Percentiles rank a stretch among this genome's conserved stretches.
Conservation (phyloP, 2,797 vertebrate species). For the Brotula barbata region DNA sequence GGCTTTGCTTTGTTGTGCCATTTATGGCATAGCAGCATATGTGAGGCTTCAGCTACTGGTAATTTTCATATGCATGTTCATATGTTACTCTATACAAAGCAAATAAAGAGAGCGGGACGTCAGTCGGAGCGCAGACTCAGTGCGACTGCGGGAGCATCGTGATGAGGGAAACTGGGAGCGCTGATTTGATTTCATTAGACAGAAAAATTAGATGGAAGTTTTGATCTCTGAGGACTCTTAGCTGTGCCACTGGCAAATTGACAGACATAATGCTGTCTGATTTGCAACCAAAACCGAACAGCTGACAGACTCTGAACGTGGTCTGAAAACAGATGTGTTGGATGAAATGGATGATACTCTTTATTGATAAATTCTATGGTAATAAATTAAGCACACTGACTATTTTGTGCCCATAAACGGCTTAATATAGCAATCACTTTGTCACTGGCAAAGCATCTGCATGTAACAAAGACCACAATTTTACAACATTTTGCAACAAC, state of each 20-base stretch:
- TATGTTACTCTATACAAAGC: constrained; percentile 75
- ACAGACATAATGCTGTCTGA: constrained; percentile 81
- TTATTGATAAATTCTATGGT: constrained; percentile 37
- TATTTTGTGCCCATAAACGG: constrained; percentile 17
- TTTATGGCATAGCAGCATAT: constrained; percentile 76
- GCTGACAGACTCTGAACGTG: constrained; percentile 70
- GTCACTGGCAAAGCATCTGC: too few relatives aligned
- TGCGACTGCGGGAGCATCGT: constrained; percentile 80
- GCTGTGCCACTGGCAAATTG: constrained; percentile 79
- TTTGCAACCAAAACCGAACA: constrained; percentile 76
- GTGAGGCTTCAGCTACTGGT: constrained; percentile 74
- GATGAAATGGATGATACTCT: constrained; percentile 57
- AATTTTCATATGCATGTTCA: constrained; percentile 78
- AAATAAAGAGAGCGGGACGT: constrained; percentile 74
- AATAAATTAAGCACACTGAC: constrained; percentile 1
- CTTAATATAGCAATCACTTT: too few relatives aligned
- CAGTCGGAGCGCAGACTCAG: constrained; percentile 77
- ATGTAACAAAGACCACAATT: too few relatives aligned
- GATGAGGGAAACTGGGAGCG: constrained; percentile 79
- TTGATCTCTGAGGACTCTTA: constrained; percentile 90
- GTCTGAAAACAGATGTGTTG: constrained; percentile 65
- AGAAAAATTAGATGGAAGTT: constrained; percentile 93
- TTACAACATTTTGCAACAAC: too few relatives aligned
- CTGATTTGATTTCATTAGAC: constrained; percentile 92
- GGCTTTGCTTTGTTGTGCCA: constrained; percentile 70